Evolutionary conservation across 64 coral and sea anemone genomes (phyloP).

Genomic region (Astreopora myriophthalma): DNA sequence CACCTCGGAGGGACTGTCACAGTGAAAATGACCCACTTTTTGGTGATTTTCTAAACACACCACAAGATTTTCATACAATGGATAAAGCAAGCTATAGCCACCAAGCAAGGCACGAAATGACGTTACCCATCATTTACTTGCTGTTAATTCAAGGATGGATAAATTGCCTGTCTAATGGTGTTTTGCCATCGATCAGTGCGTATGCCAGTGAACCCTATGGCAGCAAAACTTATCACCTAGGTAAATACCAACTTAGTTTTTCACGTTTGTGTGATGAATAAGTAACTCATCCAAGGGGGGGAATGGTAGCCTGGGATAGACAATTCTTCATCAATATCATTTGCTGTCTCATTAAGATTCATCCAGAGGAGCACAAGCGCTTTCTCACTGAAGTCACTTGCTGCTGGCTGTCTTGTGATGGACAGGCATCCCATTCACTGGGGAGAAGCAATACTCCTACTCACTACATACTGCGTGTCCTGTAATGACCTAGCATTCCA

Average conservation of each 20-base stretch:
- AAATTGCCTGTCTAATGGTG: conserved; percentile 85
- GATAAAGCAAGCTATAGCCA: not conserved
- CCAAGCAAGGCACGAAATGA: not conserved
- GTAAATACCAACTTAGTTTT: conserved; percentile 41
- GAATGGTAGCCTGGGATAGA: too few species aligned
- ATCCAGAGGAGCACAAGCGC: too few species aligned
- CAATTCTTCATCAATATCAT: too few species aligned
- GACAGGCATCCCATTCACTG: too few species aligned
- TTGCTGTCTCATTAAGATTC: too few species aligned
- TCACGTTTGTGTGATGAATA: too few species aligned
- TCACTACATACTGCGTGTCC: too few species aligned
- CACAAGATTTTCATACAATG: not conserved
- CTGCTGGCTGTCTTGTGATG: too few species aligned
- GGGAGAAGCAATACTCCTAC: too few species aligned
- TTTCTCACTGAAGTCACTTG: too few species aligned
- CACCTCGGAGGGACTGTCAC: not conserved
- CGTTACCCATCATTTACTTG: conserved; percentile 51
- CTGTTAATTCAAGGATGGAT: conserved; percentile 85
- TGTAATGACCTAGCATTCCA: too few species aligned
- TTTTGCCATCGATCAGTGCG: conserved; percentile 75
- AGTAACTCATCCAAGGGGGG: not conserved
- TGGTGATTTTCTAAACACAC: not conserved
- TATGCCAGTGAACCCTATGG: conserved; percentile 94
- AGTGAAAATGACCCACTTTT: conserved; percentile 25
- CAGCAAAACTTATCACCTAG: conserved; percentile 85